These are phyloP conservation scores for Ambastaia sidthimunki DNA, from an alignment of 2,797 vertebrate species.

Conservation along the genomic window DNA sequence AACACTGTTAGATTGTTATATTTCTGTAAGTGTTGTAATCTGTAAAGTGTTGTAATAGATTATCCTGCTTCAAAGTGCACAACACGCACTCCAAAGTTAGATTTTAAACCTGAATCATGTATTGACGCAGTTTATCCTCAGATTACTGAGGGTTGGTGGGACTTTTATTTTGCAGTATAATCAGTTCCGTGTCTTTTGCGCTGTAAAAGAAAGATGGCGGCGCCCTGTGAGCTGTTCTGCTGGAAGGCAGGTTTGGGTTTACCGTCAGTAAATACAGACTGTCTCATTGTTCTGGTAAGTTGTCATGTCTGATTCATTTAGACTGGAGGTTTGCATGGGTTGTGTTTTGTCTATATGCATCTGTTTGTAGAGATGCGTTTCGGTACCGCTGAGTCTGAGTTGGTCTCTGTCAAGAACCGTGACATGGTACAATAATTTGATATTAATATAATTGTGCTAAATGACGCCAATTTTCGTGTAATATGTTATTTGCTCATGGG, in stretches of 20 bases:
- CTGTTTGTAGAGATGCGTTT: neutral
- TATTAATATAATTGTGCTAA: neutral
- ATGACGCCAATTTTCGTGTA: too few species aligned
- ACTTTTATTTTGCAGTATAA: too few species aligned
- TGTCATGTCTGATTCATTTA: neutral
- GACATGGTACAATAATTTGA: too few species aligned
- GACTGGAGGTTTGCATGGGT: neutral
- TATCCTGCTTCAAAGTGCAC: neutral
- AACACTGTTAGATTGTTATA: too few species aligned
- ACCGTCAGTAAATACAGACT: conserved; percentile 77
- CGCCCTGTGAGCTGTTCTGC: conserved; percentile 77
- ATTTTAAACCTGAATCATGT: too few species aligned
- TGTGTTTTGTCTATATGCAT: neutral
- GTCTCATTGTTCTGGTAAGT: conserved; percentile 77
- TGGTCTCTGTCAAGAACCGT: too few species aligned
- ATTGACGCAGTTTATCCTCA: too few species aligned
- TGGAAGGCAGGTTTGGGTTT: conserved; percentile 81
- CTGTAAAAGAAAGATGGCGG: conserved; percentile 73
- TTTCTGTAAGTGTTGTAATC: too few species aligned
- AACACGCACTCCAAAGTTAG: neutral
- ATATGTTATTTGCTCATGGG: too few species aligned
- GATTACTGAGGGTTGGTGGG: too few species aligned
- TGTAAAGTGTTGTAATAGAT: too few species aligned
- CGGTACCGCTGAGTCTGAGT: neutral
- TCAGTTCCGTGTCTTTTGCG: too few species aligned